phyloP scores from a whole-genome alignment of 2,113 vertebrate species.

The human (Homo sapiens) region GRCh38 chr1:55916501-55917000 shows the following conservation, averaged over 20 bases:
- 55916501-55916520: background rate
- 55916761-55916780: conserved; percentile 36
- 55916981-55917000: background rate
- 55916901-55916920: background rate
- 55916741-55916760: conserved; percentile 43
- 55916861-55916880: background rate
- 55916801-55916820: conserved; percentile 2
- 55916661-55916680: conserved; percentile 23
- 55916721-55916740: conserved; percentile 64
- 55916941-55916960: background rate
- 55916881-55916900: conserved; percentile 41
- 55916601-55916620: conserved; percentile 52
- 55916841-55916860: background rate
- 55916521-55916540: conserved; percentile 48
- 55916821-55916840: background rate
- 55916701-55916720: conserved; percentile 23
- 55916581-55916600: conserved; percentile 60
- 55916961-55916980: background rate
- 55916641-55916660: conserved; percentile 38
- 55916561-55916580: conserved; percentile 38
- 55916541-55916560: conserved; percentile 51
- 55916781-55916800: conserved; percentile 14
- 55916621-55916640: conserved; percentile 58
- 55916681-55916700: conserved; percentile 39
- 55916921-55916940: background rate